A percentile compares a stretch with the other conserved stretches of the same genome.
phyloP scores from a whole-genome alignment of 2,888 invertebrate species.

The Eristalis arbustorum region DNA sequence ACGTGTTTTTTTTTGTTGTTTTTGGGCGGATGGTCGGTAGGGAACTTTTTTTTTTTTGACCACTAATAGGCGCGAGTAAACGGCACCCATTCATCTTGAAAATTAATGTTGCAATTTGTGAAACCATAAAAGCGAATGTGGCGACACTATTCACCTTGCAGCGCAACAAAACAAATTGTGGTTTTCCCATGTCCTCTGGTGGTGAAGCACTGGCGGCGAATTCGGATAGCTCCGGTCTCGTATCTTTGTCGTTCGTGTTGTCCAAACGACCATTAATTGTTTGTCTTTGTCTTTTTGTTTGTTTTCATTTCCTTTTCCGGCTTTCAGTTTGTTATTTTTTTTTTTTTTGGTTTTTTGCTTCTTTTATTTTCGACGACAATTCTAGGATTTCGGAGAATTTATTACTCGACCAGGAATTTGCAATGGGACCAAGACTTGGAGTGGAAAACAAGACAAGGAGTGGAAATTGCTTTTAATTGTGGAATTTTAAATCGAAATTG shows the following conservation, averaged over 20 bases:
- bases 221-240: conserved; percentile 31
- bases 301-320: neutral
- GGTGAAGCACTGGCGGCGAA: conserved; percentile 41
- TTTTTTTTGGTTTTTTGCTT: neutral
- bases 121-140: conserved; percentile 70
- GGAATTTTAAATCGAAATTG: conserved; percentile 36
- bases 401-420: conserved; percentile 52
- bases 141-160: conserved; percentile 70
- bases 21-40: neutral
- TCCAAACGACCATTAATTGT: conserved; percentile 43
- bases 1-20: no score
- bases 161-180: conserved; percentile 69
- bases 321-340: conserved; percentile 14
- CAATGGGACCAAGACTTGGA: conserved; percentile 17
- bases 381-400: conserved; percentile 49
- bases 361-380: conserved; percentile 26
- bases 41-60: conserved; percentile 46
- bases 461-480: conserved; percentile 52
- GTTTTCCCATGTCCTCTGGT: conserved; percentile 64
- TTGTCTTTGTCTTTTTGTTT: conserved; percentile 16
- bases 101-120: conserved; percentile 70
- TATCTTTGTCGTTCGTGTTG: conserved; percentile 28
- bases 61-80: conserved; percentile 70
- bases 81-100: conserved; percentile 69
- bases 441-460: conserved; percentile 1